phyloP scores from a whole-genome alignment of 1,140 invertebrate genomes.

The Tachypleus tridentatus region DNA sequence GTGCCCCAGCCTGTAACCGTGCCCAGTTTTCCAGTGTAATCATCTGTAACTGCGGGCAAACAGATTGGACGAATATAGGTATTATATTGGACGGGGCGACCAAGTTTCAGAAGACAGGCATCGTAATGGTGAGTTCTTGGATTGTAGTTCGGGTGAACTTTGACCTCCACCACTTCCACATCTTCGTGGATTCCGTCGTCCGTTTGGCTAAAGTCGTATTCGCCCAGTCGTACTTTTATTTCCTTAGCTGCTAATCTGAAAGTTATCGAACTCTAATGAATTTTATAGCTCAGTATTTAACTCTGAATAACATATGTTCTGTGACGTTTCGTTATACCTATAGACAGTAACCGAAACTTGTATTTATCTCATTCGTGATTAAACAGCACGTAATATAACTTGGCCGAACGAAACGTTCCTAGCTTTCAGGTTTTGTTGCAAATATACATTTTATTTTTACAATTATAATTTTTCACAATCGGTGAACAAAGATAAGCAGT shows the following conservation, averaged over 20 bases:
- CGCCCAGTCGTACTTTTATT: conserved; percentile 14
- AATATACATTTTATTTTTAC: no score
- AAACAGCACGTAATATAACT: no score
- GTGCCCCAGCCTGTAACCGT: conserved; percentile 54
- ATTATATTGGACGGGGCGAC: conserved; percentile 23
- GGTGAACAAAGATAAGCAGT: no score
- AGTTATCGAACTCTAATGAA: no score
- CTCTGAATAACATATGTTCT: no score
- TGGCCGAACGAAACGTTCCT: no score
- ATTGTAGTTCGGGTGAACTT: conserved; percentile 23
- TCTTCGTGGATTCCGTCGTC: conserved; percentile 10
- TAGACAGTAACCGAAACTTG: no score
- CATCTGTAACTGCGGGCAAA: conserved; percentile 20
- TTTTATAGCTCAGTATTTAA: no score
- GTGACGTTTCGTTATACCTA: no score
- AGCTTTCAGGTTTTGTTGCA: no score
- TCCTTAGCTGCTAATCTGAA: background rate
- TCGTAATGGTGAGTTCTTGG: conserved; percentile 28
- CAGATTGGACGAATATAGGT: conserved; percentile 27
- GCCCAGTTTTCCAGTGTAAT: conserved; percentile 14
- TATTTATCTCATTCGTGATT: no score
- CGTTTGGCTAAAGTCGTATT: conserved; percentile 11
- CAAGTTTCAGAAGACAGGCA: conserved; percentile 29
- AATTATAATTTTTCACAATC: no score
- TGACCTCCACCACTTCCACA: conserved; percentile 8